Evolutionary conservation across 2,888 invertebrate genomes (phyloP).

Genomic region (Glaucopsyche alexis): DNA sequence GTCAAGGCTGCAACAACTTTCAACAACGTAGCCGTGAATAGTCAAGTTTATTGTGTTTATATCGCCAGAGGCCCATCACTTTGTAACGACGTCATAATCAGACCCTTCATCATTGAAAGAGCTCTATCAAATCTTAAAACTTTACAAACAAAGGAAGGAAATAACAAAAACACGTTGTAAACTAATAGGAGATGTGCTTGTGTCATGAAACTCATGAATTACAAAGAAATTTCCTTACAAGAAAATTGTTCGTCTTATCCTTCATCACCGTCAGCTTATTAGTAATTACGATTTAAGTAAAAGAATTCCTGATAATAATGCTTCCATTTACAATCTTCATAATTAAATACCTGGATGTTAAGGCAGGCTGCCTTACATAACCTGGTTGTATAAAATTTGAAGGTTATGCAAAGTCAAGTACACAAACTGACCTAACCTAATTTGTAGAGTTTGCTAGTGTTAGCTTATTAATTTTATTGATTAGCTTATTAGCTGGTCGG

Average conservation of each 20-base stretch:
- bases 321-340: background rate
- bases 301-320: background rate
- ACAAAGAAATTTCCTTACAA: too few relatives aligned
- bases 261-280: too few relatives aligned
- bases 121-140: background rate
- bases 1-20: constrained; percentile 39
- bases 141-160: too few relatives aligned
- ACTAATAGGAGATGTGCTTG: too few relatives aligned
- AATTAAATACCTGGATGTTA: background rate
- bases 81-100: background rate
- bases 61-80: background rate
- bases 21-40: constrained; percentile 24
- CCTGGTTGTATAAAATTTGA: background rate
- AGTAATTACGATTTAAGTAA: background rate
- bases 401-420: background rate
- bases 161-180: too few relatives aligned
- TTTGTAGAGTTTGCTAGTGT: background rate
- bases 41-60: background rate
- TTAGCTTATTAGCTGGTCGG: constrained; percentile 3
- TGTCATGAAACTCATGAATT: too few relatives aligned
- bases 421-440: background rate
- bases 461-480: constrained; percentile 3
- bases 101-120: background rate
- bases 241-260: too few relatives aligned
- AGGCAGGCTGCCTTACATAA: background rate